Evolutionary conservation across 2,797 vertebrate species (phyloP).

Genomic region (Enoplosus armatus): DNA sequence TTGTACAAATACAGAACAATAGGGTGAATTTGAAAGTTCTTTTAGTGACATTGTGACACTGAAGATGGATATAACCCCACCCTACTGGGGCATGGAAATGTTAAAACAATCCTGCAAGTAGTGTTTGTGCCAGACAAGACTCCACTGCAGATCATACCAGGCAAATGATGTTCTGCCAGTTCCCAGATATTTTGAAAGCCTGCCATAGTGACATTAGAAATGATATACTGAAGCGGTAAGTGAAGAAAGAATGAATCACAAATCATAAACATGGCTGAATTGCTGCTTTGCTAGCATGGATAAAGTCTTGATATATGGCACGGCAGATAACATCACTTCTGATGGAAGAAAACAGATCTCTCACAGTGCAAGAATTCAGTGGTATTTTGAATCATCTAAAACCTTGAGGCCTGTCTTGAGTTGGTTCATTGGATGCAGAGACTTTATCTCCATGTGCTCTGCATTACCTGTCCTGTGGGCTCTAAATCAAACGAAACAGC

Average conservation of each 20-base stretch:
- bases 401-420: constrained; percentile 10
- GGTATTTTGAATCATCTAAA: constrained; percentile 13
- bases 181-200: constrained; percentile 42
- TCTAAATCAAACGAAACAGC: constrained; percentile 60
- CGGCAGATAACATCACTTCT: background rate
- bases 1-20: constrained; percentile 6
- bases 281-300: constrained; percentile 2
- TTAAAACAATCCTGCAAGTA: constrained; percentile 7
- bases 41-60: background rate
- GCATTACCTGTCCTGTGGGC: constrained; percentile 72
- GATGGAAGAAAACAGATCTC: constrained; percentile 29
- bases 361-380: constrained; percentile 12
- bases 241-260: constrained; percentile 34
- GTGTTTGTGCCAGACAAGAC: background rate
- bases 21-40: background rate
- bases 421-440: constrained; percentile 39
- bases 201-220: constrained; percentile 10
- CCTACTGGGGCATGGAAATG: background rate
- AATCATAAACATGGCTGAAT: constrained; percentile 18
- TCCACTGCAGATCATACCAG: constrained; percentile 10
- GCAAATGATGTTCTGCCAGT: constrained; percentile 43
- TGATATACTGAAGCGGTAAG: constrained; percentile 31
- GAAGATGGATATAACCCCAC: constrained; percentile 9
- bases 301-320: constrained; percentile 25
- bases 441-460: constrained; percentile 70